Base-by-base conservation (phyloP, 2,888 invertebrate genomes). In the Rhogogaster chlorosoma region DNA sequence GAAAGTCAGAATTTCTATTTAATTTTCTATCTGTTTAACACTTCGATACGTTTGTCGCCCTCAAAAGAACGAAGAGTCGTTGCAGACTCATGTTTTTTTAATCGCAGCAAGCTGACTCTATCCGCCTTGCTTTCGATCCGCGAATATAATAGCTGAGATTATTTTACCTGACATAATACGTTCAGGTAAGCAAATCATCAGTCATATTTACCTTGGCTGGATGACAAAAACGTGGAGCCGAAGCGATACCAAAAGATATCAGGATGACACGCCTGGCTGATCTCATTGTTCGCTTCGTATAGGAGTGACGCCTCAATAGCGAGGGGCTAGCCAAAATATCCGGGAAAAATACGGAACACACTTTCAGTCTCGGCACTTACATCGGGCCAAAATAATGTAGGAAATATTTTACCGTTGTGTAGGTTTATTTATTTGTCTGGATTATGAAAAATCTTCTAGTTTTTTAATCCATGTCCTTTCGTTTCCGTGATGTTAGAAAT, bases 161-260 rank as follows among this genome's bases (percentile, higher is more conserved):
- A 80, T 80, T 80, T 80, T 29, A 29, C 61, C 80, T 57, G 61
- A 61, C 32, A 61, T 15, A 36, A 80, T 80, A 61, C 12, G 32
- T 26, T 80, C 64, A 61, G 80, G 38, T 61, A 29, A 15, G 80
- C 80, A 64, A 80, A 80, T 80, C 80, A 80, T 80, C 80, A 80
- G 80, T 80, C 80, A 80, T 53, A 64, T 42, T 49, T 53, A 38
- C 22, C 15, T 38, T n/a, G 80, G 80, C 9, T n/a, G 61, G 29
- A 61, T 80, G 38, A 36, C 61, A 64, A 80, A 64, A 80, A 57
- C 22, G 36, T 42, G 80, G 32, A 80, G 87, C 85, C 85, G 86
- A 86, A 87, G 88, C 88, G 91, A 90, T 90, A 89, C 88, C 89
- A 86, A 88, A 88, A 89, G 89, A 90, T 90, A 90, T 90, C 90